phyloP scores from a whole-genome alignment of 2,797 vertebrate species.

The Adelosebastes latens region DNA sequence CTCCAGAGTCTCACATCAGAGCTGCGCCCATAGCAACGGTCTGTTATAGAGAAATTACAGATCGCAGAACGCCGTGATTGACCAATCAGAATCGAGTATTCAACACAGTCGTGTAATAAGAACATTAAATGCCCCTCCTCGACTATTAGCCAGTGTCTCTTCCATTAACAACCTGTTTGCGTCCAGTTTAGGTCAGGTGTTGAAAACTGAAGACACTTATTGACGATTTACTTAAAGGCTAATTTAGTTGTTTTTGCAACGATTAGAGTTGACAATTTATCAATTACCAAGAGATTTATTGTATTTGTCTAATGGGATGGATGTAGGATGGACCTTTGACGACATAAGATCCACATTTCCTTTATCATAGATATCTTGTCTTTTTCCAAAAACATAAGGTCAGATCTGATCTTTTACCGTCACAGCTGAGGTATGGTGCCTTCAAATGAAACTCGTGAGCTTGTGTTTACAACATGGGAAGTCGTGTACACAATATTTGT shows the following conservation, averaged over 20 bases:
- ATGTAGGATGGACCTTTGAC: neutral
- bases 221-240: slow-evolving; percentile 16
- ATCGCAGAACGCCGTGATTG: too few species aligned
- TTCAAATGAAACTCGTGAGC: too few species aligned
- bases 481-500: too few species aligned
- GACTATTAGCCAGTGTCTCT: neutral
- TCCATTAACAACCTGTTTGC: slow-evolving; percentile 31
- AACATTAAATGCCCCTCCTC: neutral
- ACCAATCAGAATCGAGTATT: too few species aligned
- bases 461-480: too few species aligned
- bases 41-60: too few species aligned
- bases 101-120: too few species aligned
- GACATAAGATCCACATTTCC: neutral
- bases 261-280: slow-evolving; percentile 30
- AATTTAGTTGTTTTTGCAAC: slow-evolving; percentile 19
- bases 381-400: rapidly evolving
- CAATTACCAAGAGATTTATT: slow-evolving; percentile 23
- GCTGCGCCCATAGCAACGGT: too few species aligned
- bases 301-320: slow-evolving; percentile 9
- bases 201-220: slow-evolving; percentile 7
- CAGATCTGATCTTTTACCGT: neutral
- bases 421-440: neutral
- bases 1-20: too few species aligned
- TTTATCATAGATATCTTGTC: neutral
- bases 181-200: slow-evolving; percentile 14